Percentiles rank a stretch among this genome's conserved stretches.
phyloP scores from a whole-genome alignment of 2,888 invertebrate genomes.

The Mantis religiosa region DNA sequence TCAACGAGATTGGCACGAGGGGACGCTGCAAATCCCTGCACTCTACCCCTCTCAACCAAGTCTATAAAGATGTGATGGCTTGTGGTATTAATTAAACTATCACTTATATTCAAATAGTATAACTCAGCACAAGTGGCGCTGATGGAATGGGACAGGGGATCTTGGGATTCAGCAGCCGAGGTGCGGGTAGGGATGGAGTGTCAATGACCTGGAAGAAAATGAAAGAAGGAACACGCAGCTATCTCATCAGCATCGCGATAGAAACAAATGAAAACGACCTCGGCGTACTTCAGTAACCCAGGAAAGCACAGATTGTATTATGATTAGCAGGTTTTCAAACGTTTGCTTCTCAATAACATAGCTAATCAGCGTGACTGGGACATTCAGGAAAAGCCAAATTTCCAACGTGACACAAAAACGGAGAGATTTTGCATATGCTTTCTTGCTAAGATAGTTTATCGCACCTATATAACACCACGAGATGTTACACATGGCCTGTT shows the following conservation, averaged over 20 bases:
- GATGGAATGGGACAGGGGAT: background rate
- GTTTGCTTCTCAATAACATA: no score
- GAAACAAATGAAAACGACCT: background rate
- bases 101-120: constrained; percentile 24
- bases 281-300: background rate
- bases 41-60: background rate
- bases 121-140: constrained; percentile 11
- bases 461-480: no score
- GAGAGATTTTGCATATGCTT: no score
- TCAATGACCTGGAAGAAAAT: background rate
- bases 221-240: background rate
- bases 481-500: no score
- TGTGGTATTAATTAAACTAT: constrained; percentile 25
- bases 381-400: no score
- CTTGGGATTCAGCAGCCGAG: background rate
- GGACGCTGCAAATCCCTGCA: background rate
- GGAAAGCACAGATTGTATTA: no score
- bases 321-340: no score
- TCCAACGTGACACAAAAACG: no score
- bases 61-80: constrained; percentile 10
- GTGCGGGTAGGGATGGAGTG: background rate
- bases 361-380: no score
- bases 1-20: constrained; percentile 2
- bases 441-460: no score
- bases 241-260: background rate